Evolutionary conservation across 2,797 vertebrate species (phyloP), one percentile per base, ranked within the genome.

Genomic region (Esox lucius): DNA sequence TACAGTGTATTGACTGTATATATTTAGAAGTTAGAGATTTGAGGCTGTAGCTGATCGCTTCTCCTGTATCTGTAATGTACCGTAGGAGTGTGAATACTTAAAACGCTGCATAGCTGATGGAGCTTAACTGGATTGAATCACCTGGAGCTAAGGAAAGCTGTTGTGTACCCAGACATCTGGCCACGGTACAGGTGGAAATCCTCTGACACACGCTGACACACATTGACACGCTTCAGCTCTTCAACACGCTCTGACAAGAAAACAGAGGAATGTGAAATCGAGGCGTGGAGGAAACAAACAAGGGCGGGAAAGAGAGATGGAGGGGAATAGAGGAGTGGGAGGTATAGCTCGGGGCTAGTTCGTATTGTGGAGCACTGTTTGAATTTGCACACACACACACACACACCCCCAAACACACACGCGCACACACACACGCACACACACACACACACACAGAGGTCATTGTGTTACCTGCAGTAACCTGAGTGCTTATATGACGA

Each of bases 361-460:
- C 11, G 61, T 24, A 61, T 26, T 12, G 9, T 24, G 3, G n/a
- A 90, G n/a, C n/a, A n/a, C n/a, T n/a, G n/a, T n/a, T n/a, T n/a
- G n/a, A n/a, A n/a, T n/a, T n/a, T n/a, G n/a, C 81, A 84, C 72
- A 86, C 75, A 79, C 73, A 75, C 71, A 35, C 42, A 53, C 69
- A 53, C 39, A 69, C 39, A 62, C 49, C n/a, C n/a, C n/a, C n/a
- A n/a, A n/a, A 73, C 79, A 80, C 76, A 81, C 59, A 71, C 68
- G n/a, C n/a, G n/a, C n/a, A n/a, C n/a, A 90, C 81, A 84, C 72
- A 86, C 75, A 79, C 73, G 75, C 71, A 35, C 42, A 53, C 69
- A 53, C 39, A 69, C 39, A 62, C 49, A 73, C 79, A 80, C 76
- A 81, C 59, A 71, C 68, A 62, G 26, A 26, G 67, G 49, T 69